Evolutionary conservation across 2,888 invertebrate species (phyloP), one percentile per base, ranked within the genome.

Genomic region (Eupithecia subfuscata): DNA sequence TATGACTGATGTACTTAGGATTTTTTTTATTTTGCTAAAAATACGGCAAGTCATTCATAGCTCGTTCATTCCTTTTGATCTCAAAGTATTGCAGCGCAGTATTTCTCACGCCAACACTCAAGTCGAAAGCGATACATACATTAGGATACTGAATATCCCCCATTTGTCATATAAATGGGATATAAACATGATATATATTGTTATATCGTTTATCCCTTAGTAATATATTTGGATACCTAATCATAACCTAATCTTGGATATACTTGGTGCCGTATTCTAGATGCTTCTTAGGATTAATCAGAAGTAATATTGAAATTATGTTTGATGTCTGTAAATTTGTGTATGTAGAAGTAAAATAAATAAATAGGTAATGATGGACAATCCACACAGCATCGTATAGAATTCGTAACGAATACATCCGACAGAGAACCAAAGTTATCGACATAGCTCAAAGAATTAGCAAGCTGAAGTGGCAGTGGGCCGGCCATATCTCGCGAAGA

Each of bases 111-210:
- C 37, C 5, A 67, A 56, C 52, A 56, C 52, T 56, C 52, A n/a
- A 56, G 2, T 67, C 40, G 65, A 5, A 16, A 68, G 22, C 68
- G 37, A 72, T 70, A 68, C 70, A 72, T 71, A 77, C 69, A 75
- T 77, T 73, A 77, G 70, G 75, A 75, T 75, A 75, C 72, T 63
- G 52, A 63, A 75, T 73, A 70, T 74, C 70, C 74, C 73, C 74
- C 64, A 77, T 77, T 73, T 77, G 75, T 77, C 77, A 77, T 75
- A 75, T 65, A 75, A 75, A 77, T 77, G 75, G 77, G 68, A 48
- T 73, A 77, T 75, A 75, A 73, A 77, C 64, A 45, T 77, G 75
- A 77, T 75, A 70, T 77, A 77, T 56, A 43, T 56, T 77, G 70
- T 72, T 72, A 69, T 77, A 77, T 56, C 43, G 77, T 45, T 71